Evolutionary conservation across 2,113 vertebrate species (phyloP).

Genomic region (Perca fluviatilis): DNA sequence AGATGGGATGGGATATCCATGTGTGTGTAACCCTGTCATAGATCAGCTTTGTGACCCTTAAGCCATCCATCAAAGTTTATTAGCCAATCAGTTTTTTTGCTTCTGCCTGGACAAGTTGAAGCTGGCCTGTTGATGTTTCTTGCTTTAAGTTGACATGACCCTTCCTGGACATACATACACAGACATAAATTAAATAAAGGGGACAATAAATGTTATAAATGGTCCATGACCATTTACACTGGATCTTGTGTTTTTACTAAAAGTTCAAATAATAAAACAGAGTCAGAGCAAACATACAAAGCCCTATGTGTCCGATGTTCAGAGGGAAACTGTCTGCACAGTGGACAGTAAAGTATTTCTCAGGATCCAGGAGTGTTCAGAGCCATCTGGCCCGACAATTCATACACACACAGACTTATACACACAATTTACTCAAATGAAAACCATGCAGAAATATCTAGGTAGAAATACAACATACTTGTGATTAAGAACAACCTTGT

Average conservation of each 20-base stretch:
- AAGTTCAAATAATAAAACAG: slow-evolving; percentile 35
- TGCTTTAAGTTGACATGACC: not conserved
- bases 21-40: slow-evolving; percentile 10
- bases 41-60: slow-evolving; percentile 27
- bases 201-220: not conserved
- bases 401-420: slow-evolving; percentile 5
- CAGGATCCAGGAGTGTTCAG: slow-evolving; percentile 29
- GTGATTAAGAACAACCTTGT: not conserved
- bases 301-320: not conserved
- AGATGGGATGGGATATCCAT: not conserved
- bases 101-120: slow-evolving; percentile 34
- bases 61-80: slow-evolving; percentile 43
- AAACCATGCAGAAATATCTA: not conserved
- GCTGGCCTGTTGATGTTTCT: slow-evolving; percentile 2
- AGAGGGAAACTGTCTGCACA: slow-evolving; percentile 22
- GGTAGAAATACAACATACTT: not conserved
- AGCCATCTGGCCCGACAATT: slow-evolving; percentile 40
- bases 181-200: not conserved
- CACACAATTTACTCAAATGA: slow-evolving; percentile 15
- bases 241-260: slow-evolving; percentile 5
- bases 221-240: not conserved
- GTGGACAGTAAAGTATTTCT: slow-evolving; percentile 34
- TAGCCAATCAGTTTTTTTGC: slow-evolving; percentile 44
- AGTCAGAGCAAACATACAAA: slow-evolving; percentile 25
- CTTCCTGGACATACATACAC: slow-evolving; percentile 3